Evolutionary conservation across 2,797 vertebrate genomes (phyloP).

Genomic region (Parauchenoglanis punctatus): DNA sequence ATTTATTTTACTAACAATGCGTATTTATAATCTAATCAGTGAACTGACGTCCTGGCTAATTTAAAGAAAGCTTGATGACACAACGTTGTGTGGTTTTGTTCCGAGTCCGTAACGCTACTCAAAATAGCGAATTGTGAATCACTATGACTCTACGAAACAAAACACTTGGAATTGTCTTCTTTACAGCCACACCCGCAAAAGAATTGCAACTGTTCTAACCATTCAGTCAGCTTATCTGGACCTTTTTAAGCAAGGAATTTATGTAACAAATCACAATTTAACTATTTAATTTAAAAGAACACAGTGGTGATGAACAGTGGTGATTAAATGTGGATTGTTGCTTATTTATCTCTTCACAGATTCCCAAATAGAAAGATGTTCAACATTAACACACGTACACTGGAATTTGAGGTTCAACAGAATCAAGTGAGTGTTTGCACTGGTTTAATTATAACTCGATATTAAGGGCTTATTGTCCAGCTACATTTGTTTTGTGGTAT

Average conservation of each 20-base stretch:
- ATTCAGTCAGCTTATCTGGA: background rate
- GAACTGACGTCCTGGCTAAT: background rate
- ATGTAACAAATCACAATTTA: background rate
- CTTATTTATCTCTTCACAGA: constrained; percentile 67
- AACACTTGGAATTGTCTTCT: background rate
- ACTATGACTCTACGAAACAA: background rate
- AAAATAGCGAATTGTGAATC: background rate
- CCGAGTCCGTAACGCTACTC: background rate
- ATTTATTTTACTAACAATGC: background rate
- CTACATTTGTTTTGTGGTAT: background rate
- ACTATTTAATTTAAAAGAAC: background rate
- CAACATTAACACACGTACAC: constrained; percentile 82
- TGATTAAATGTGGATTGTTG: background rate
- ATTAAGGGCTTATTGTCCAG: background rate
- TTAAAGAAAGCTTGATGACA: background rate
- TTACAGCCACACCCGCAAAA: background rate
- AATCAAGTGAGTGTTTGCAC: constrained; percentile 79
- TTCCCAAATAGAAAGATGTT: constrained; percentile 86
- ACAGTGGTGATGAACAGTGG: background rate
- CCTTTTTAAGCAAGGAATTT: background rate
- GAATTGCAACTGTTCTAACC: background rate
- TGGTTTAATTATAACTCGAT: background rate
- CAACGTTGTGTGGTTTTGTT: background rate
- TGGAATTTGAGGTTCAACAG: constrained; percentile 93
- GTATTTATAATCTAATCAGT: background rate